Conservation (phyloP, 1,140 invertebrate genomes). For the Archivesica marissinica region DNA sequence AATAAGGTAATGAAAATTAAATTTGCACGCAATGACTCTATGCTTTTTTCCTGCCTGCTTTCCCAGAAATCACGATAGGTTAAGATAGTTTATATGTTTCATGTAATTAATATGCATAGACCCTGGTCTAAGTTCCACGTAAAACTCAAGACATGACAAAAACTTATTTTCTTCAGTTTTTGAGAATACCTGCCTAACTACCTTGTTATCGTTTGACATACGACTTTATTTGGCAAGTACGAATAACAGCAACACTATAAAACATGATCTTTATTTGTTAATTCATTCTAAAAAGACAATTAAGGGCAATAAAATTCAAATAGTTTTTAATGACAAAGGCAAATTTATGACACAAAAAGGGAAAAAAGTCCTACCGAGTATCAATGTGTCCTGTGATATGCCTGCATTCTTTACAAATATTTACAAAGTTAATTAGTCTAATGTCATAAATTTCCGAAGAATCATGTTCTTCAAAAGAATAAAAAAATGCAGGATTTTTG, state of each 20-base stretch:
- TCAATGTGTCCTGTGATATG: constrained; percentile 13
- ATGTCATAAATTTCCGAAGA: constrained; percentile 36
- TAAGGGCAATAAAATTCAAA: constrained; percentile 24
- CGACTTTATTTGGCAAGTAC: constrained; percentile 10
- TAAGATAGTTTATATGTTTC: no score
- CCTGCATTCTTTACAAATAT: constrained; percentile 1
- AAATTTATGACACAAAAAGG: constrained; percentile 31
- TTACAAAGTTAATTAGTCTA: constrained; percentile 25
- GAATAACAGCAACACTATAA: not conserved
- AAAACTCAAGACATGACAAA: not conserved
- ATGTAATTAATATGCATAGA: constrained; percentile 11
- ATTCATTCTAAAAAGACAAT: constrained; percentile 40
- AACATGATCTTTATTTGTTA: constrained; percentile 39
- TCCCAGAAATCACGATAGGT: no score
- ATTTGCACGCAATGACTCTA: no score
- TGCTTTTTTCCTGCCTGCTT: no score
- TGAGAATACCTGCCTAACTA: not conserved
- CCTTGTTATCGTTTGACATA: constrained; percentile 29
- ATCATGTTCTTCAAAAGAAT: constrained; percentile 13
- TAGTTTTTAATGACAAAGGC: constrained; percentile 36
- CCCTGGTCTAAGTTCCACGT: constrained; percentile 6
- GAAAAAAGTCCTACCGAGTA: not conserved
- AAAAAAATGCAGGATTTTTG: not conserved
- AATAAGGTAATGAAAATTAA: no score
- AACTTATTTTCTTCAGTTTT: not conserved